Base-by-base conservation (phyloP, 2,113 vertebrate genomes). In the Benitochromis conjunctus region DNA sequence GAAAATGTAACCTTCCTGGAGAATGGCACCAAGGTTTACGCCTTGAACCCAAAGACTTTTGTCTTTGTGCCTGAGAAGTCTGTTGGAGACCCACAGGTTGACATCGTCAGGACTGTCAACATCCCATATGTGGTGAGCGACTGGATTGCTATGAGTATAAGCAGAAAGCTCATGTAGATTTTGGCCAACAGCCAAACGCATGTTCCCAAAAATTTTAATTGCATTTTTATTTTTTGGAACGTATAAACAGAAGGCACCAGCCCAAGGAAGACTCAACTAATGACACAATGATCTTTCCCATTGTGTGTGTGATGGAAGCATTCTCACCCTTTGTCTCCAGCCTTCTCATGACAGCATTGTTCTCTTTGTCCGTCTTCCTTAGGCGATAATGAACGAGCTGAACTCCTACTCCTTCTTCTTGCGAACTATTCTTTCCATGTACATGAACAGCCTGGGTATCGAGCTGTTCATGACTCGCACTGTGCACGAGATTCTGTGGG, bases 81-180 rank as follows among this genome's bases (percentile, higher is more conserved):
- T 0, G 94, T 94, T 1, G 98, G 98, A 54, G 91, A 99, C 84
- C 97, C 99, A 1, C 78, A 96, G 83, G 91, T 95, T 19, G 98
- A 99, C 93, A 85, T 96, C 51, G 83, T 99, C 90, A 96, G 95
- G 83, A 99, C 98, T 2, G 19, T 99, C 88, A 99, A 99, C 95
- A 97, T 99, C 90, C 99, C 99, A 11, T 96, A 94, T n/a, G 95
- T 99, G 97, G 99, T 99, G 86, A 92, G 96, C 96, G 96, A 91
- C 53, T 16, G 7, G 41, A 69, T 80, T n/a, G 5, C 64, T 58
- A 60, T 46, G 10, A 53, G 46, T 53, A 31, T 6, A 76, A 76
- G 26, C 26, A 53, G 26, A 14, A 16, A 0, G 31, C 13, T 78
- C 48, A 10, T 3, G 7, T 14, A 13, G 38, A 26, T 57, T 64